These are phyloP conservation scores for Hirtodrosophila cameraria DNA, from an alignment of 2,888 invertebrate genomes.

Conservation along the genomic window DNA sequence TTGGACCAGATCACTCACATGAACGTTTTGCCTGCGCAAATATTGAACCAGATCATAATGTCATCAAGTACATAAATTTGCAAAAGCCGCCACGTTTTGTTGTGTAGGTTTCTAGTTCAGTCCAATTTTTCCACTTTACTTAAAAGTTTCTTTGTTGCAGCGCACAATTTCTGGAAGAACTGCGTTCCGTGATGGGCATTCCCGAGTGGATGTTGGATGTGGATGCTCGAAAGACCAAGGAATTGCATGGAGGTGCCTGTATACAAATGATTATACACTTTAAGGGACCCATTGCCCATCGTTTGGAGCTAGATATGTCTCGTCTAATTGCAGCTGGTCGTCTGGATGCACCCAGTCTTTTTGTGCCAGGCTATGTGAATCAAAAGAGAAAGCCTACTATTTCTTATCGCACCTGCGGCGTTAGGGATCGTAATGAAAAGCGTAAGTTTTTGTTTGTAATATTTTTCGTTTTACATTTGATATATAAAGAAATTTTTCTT, in stretches of 20 bases:
- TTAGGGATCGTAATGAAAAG: conserved; percentile 90
- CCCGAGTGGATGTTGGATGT: conserved; percentile 96
- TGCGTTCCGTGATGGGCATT: conserved; percentile 92
- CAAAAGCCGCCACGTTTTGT: conserved; percentile 95
- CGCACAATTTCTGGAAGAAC: conserved; percentile 92
- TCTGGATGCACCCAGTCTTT: conserved; percentile 90
- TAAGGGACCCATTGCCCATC: conserved; percentile 91
- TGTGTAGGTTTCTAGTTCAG: conserved; percentile 86
- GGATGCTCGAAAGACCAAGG: conserved; percentile 91
- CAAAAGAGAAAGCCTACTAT: conserved; percentile 89
- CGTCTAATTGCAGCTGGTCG: conserved; percentile 89
- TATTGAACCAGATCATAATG: conserved; percentile 95
- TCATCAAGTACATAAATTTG: conserved; percentile 94
- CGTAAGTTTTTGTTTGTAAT: conserved; percentile 83
- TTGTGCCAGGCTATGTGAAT: conserved; percentile 90
- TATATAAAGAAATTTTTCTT: not conserved
- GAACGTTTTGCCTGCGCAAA: conserved; percentile 95
- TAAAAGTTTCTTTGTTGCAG: conserved; percentile 83
- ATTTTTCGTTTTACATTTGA: too few species aligned
- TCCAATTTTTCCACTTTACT: not conserved
- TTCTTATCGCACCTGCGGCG: conserved; percentile 91
- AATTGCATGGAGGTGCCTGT: conserved; percentile 91
- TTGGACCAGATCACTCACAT: conserved; percentile 89
- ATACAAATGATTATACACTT: conserved; percentile 94
- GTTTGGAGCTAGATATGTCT: conserved; percentile 91